Conservation (phyloP, 2,797 vertebrate species). For the Melanotaenia parkinsoni region DNA sequence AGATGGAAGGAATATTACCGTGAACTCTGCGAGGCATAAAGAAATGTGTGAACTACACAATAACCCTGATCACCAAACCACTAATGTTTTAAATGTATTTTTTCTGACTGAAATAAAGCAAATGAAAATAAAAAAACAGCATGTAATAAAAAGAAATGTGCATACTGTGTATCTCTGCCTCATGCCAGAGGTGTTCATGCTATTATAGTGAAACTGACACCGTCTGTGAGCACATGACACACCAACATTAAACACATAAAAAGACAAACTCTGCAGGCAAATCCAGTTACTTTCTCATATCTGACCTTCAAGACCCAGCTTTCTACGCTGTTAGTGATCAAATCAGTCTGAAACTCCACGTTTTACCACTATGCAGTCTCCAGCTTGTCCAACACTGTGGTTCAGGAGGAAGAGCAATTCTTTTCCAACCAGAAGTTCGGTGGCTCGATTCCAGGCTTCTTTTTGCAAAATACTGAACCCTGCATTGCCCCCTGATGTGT, state of each 20-base stretch:
- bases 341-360: background rate
- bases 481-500: too few species aligned
- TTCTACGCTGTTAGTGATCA: background rate
- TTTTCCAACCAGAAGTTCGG: too few species aligned
- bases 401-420: too few species aligned
- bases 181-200: background rate
- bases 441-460: too few species aligned
- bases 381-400: too few species aligned
- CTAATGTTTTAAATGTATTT: background rate
- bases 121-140: background rate
- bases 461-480: too few species aligned
- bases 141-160: background rate
- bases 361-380: too few species aligned
- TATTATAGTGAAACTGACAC: background rate
- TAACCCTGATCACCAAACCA: background rate
- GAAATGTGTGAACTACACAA: background rate
- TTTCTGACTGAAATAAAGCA: background rate
- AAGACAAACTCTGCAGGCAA: background rate
- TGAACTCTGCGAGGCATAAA: background rate
- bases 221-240: background rate
- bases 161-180: too few species aligned
- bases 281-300: background rate
- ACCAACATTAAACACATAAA: background rate
- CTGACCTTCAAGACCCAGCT: background rate
- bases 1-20: slow-evolving; percentile 4